These are phyloP conservation scores for Myotis lucifugus DNA, from an alignment of 2,113 vertebrate species.

Conservation along the genomic window DNA sequence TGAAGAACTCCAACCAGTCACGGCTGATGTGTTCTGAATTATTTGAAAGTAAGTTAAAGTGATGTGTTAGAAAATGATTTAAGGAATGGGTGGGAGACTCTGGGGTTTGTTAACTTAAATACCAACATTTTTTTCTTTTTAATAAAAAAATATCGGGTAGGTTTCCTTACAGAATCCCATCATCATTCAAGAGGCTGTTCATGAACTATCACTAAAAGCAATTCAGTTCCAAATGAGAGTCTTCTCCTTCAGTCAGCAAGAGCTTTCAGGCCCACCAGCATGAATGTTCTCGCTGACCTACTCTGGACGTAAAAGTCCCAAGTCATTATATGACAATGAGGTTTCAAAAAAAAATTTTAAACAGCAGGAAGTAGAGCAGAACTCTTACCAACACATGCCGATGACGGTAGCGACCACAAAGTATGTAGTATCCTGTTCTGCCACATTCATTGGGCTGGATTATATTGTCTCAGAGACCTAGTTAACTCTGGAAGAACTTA, in stretches of 20 bases:
- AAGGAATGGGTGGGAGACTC: background rate
- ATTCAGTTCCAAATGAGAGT: background rate
- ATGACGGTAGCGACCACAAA: background rate
- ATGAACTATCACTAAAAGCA: background rate
- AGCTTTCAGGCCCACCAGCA: background rate
- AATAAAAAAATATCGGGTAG: background rate
- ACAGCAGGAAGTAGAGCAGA: conserved; percentile 49
- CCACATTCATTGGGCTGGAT: background rate
- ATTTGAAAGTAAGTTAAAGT: background rate
- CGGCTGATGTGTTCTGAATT: background rate
- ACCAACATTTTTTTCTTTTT: background rate
- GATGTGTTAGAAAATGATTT: background rate
- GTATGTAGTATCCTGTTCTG: background rate
- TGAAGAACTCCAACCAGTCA: background rate
- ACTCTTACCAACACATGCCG: background rate
- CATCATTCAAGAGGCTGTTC: background rate
- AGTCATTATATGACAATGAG: conserved; percentile 21
- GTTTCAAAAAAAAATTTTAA: background rate
- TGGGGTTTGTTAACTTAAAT: background rate
- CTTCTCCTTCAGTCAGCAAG: background rate
- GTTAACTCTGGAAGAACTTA: background rate
- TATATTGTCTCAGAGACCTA: background rate
- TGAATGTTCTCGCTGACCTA: background rate
- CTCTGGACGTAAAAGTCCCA: conserved; percentile 35
- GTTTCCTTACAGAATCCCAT: background rate